Conservation (phyloP, 35 echinoderm and acorn worm species). For the Chiridota heheva region DNA sequence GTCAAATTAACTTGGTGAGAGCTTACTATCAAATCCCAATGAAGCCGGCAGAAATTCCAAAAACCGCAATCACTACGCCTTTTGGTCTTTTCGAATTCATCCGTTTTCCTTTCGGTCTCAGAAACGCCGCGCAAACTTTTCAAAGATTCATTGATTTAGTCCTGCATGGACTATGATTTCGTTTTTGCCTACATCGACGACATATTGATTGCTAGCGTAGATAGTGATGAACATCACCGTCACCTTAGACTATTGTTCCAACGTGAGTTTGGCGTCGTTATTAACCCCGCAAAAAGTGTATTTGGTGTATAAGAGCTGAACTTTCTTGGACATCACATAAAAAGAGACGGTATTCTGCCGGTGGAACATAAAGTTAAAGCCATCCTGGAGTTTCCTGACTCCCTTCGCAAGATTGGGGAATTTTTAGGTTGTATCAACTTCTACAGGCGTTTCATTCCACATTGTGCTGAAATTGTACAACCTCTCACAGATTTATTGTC, state of each 20-base stretch:
- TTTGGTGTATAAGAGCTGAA: conserved; percentile 35
- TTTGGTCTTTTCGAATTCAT: conserved; percentile 44
- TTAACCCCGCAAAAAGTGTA: conserved; percentile 51
- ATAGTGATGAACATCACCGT: background rate
- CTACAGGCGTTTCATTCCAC: conserved; percentile 38
- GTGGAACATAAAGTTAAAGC: background rate
- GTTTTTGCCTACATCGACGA: conserved; percentile 61
- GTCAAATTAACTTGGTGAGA: conserved; percentile 40
- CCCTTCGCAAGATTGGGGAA: conserved; percentile 23
- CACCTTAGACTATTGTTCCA: conserved; percentile 38
- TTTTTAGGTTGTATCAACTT: conserved; percentile 40
- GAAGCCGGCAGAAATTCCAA: background rate
- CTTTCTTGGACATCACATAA: conserved; percentile 20
- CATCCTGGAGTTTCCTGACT: background rate
- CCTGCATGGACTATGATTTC: conserved; percentile 30
- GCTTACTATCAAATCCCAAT: conserved; percentile 65
- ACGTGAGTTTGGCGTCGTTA: conserved; percentile 30
- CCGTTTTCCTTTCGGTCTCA: conserved; percentile 44
- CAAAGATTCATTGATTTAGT: conserved; percentile 65
- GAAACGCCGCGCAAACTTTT: conserved; percentile 49
- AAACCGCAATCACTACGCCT: conserved; percentile 41
- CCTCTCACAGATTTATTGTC: conserved; percentile 26
- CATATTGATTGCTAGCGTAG: conserved; percentile 17
- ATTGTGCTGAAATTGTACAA: conserved; percentile 15
- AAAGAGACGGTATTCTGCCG: background rate